phyloP scores from a whole-genome alignment of 2,888 invertebrate genomes.

The Chirona hameri region DNA sequence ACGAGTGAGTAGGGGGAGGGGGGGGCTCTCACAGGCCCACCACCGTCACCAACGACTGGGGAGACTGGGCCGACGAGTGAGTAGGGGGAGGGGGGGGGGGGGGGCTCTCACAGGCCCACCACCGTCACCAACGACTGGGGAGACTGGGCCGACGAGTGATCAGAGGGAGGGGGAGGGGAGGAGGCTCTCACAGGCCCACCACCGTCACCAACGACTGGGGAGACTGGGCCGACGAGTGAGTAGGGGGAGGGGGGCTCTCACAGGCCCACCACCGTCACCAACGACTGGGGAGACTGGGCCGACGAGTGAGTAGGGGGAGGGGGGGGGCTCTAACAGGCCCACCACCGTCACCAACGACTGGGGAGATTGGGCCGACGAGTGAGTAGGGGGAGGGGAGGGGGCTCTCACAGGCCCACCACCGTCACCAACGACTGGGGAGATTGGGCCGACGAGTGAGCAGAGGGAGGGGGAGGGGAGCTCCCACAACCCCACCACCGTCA shows the following conservation, averaged over 20 bases:
- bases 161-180: too few relatives aligned
- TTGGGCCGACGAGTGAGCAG: neutral
- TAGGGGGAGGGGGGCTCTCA: too few relatives aligned
- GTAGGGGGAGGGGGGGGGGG: neutral
- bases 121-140: neutral
- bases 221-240: neutral
- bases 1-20: neutral
- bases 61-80: neutral
- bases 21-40: neutral
- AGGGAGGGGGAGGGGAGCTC: too few relatives aligned
- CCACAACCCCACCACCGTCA: neutral
- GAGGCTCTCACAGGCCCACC: neutral
- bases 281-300: neutral
- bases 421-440: neutral
- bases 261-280: neutral
- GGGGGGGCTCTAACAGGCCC: neutral
- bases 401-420: neutral
- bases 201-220: neutral
- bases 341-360: neutral
- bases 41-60: neutral
- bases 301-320: neutral
- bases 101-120: neutral
- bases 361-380: neutral
- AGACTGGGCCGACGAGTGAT: neutral
- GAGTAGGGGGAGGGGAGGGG: neutral